Base-by-base conservation (phyloP, 1,140 invertebrate genomes). In the Philotrypesis tridentata region DNA sequence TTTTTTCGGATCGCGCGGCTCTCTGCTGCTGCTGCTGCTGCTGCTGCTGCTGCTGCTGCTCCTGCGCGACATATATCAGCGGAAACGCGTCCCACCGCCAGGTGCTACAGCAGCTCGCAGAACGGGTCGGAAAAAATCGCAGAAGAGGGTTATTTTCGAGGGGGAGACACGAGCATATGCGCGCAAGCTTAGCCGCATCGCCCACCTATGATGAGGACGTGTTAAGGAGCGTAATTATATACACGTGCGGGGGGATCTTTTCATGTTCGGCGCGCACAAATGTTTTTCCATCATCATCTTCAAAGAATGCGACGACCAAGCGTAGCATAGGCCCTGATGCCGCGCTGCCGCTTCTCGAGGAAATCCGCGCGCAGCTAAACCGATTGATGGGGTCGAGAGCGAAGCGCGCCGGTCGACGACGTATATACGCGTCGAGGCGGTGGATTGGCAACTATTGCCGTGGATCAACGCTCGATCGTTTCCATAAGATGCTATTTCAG, bases 51-150 rank as follows among this genome's bases (percentile, higher is more conserved):
- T n/a, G n/a, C n/a, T n/a, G n/a, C n/a, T n/a, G n/a, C n/a, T n/a
- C n/a, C n/a, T 85, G 84, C 86, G 86, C 84, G 85, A 85, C 85
- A 85, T 87, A 85, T 85, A 87, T 87, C 85, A 87, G 80, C 82
- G 82, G 80, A 84, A 85, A 85, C 83, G 84, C 83, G 84, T 79
- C 81, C 83, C 83, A 83, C 83, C 76, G 83, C 84, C 85, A 86
- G 85, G 85, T 86, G 84, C 83, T 61, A 83, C 73, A 67, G 11
- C 12, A 21, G 82, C 83, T 85, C 83, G 84, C 83, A 83, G 84
- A 86, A 86, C 84, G 85, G 84, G 85, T 85, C 83, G 83, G 84
- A 85, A 80, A 61, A 84, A 70, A 14, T 11, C 17, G 14, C 6
- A 43, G 61, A 25, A 65, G 80, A 37, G 68, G 29, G 71, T n/a